Evolutionary conservation across 37 sponge, comb jelly and placozoan species (phyloP).

Genomic region (Petrosia ficiformis): DNA sequence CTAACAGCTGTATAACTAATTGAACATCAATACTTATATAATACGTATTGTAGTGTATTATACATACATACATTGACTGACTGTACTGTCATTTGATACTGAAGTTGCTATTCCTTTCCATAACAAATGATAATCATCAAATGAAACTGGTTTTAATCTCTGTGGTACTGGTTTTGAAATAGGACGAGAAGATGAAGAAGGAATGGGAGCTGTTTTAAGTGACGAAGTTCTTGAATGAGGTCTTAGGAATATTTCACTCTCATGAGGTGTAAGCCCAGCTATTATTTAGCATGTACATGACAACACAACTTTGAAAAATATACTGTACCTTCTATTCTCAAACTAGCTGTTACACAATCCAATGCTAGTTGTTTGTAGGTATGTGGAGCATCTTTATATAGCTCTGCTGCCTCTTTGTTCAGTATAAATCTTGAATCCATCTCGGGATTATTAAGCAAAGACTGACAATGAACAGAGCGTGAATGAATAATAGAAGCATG

Average conservation of each 20-base stretch:
- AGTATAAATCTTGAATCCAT: conserved; percentile 42
- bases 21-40: neutral
- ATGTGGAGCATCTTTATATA: conserved; percentile 49
- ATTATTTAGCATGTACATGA: too few species aligned
- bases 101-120: conserved; percentile 89
- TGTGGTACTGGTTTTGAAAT: too few species aligned
- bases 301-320: too few species aligned
- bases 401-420: conserved; percentile 60
- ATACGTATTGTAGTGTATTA: neutral
- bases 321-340: conserved; percentile 76
- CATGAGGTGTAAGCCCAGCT: conserved; percentile 72
- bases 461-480: conserved; percentile 14
- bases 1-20: neutral
- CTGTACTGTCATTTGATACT: neutral
- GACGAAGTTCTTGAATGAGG: neutral
- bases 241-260: conserved; percentile 17
- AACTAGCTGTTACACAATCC: conserved; percentile 86
- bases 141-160: conserved; percentile 44
- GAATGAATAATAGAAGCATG: neutral
- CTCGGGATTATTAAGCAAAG: conserved; percentile 62
- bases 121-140: conserved; percentile 71
- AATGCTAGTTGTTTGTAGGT: conserved; percentile 84
- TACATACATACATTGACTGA: neutral
- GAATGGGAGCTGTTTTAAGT: neutral
- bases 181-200: conserved; percentile 1